Percentiles rank a stretch among this genome's conserved stretches.
phyloP scores from a whole-genome alignment of 2,113 vertebrate species.

The Aegotheles bennettii region DNA sequence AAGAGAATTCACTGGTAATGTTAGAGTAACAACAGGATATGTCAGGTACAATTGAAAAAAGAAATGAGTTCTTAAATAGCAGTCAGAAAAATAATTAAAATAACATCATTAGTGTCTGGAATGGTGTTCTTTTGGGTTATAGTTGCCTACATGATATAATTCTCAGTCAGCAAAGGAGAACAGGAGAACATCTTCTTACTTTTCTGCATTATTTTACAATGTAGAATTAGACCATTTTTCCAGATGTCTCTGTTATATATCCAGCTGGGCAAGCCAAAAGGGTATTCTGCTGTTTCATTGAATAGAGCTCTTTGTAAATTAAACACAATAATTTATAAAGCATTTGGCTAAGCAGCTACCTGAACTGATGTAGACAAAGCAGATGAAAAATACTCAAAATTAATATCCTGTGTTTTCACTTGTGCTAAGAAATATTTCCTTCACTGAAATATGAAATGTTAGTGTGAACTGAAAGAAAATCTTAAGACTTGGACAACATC shows the following conservation, averaged over 20 bases:
- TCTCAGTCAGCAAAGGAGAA: slow-evolving; percentile 21
- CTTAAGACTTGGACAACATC: neutral
- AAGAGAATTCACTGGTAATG: neutral
- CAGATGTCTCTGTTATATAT: slow-evolving; percentile 47
- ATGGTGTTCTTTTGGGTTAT: neutral
- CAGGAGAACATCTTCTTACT: neutral
- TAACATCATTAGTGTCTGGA: neutral
- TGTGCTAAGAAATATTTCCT: slow-evolving; percentile 15
- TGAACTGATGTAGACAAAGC: neutral
- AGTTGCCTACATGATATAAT: neutral
- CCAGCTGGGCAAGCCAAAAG: slow-evolving; percentile 10
- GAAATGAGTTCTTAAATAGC: neutral
- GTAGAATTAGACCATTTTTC: slow-evolving; percentile 39
- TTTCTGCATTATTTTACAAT: slow-evolving; percentile 18
- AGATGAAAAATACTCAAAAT: slow-evolving; percentile 20
- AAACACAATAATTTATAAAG: neutral
- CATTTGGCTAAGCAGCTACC: slow-evolving; percentile 34
- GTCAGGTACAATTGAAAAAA: neutral
- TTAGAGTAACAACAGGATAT: neutral
- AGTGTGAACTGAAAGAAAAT: neutral
- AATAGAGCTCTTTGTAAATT: slow-evolving; percentile 36
- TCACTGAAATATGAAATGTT: neutral
- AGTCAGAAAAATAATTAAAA: neutral
- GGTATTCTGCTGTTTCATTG: slow-evolving; percentile 50
- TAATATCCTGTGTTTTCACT: neutral